Conservation (phyloP, 2,113 vertebrate species). For the Plectropomus leopardus region DNA sequence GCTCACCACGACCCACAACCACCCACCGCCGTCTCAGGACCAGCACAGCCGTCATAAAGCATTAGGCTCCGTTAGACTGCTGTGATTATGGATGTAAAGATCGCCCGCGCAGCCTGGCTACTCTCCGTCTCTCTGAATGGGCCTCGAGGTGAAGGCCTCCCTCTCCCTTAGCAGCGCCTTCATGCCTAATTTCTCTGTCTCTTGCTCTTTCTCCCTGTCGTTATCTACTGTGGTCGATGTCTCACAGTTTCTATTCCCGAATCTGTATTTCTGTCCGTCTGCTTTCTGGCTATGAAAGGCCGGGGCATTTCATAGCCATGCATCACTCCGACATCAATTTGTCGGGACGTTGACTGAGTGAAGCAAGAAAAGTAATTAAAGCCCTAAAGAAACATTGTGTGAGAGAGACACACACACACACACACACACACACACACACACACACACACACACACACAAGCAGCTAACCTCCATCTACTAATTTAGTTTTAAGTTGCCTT, state of each 20-base stretch:
- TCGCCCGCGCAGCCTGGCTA: slow-evolving; percentile 22
- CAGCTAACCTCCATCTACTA: not conserved
- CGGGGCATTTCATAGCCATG: slow-evolving; percentile 31
- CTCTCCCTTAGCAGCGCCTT: slow-evolving; percentile 43
- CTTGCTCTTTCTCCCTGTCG: slow-evolving; percentile 11
- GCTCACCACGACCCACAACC: slow-evolving; percentile 55
- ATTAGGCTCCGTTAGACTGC: slow-evolving; percentile 60
- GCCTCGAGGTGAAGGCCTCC: slow-evolving; percentile 57
- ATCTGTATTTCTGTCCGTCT: slow-evolving; percentile 29
- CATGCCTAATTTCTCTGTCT: slow-evolving; percentile 54
- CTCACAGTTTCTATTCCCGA: slow-evolving; percentile 31
- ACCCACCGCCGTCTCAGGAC: slow-evolving; percentile 49
- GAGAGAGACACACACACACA: slow-evolving; percentile 27
- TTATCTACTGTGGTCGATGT: slow-evolving; percentile 29
- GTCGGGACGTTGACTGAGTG: slow-evolving; percentile 54
- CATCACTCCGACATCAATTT: slow-evolving; percentile 58
- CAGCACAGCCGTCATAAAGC: slow-evolving; percentile 59
- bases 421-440: slow-evolving; percentile 22
- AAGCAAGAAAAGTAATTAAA: slow-evolving; percentile 63
- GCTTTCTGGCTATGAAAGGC: slow-evolving; percentile 5
- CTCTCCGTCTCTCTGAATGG: slow-evolving; percentile 43
- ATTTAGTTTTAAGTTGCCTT: slow-evolving; percentile 23
- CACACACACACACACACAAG: not conserved
- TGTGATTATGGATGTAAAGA: slow-evolving; percentile 73
- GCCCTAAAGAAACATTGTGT: slow-evolving; percentile 19